Percentiles rank a stretch among this genome's conserved stretches.
These are phyloP conservation scores for Myiothlypis chrysogaster DNA, from an alignment of 2,797 vertebrate species.

Conservation along the genomic window DNA sequence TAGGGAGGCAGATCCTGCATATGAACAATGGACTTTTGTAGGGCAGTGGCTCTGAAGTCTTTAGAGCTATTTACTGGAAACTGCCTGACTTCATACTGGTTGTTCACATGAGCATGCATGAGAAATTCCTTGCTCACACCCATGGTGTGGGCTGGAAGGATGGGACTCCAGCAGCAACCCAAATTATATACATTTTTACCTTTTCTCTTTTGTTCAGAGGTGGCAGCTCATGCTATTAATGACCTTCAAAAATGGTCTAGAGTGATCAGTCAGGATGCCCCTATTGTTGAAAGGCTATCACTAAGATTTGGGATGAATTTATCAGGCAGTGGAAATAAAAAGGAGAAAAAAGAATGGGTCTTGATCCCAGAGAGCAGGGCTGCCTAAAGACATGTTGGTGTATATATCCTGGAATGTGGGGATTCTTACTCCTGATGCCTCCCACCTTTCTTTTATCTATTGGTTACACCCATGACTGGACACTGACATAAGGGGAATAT, in stretches of 20 bases:
- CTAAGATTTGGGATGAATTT: neutral
- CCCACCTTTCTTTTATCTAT: neutral
- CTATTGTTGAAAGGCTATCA: neutral
- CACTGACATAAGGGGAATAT: neutral
- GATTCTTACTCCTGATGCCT: neutral
- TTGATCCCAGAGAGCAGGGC: neutral
- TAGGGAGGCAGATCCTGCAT: neutral
- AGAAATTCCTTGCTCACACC: conserved; percentile 24
- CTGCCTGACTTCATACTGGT: neutral
- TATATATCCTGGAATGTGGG: neutral
- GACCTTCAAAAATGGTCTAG: neutral
- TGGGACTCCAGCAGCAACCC: neutral
- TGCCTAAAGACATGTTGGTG: rapidly evolving
- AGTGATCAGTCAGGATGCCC: neutral
- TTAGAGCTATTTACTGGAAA: neutral
- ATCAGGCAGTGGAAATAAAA: neutral
- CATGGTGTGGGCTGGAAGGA: neutral
- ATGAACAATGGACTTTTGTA: conserved; percentile 31
- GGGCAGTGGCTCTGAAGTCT: neutral
- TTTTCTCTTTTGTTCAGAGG: neutral
- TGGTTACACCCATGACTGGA: neutral
- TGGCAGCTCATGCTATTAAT: neutral
- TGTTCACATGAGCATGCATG: neutral
- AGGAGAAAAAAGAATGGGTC: neutral
- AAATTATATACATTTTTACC: neutral